phyloP scores from a whole-genome alignment of 1,140 invertebrate genomes.

The Trichogramma pretiosum region DNA sequence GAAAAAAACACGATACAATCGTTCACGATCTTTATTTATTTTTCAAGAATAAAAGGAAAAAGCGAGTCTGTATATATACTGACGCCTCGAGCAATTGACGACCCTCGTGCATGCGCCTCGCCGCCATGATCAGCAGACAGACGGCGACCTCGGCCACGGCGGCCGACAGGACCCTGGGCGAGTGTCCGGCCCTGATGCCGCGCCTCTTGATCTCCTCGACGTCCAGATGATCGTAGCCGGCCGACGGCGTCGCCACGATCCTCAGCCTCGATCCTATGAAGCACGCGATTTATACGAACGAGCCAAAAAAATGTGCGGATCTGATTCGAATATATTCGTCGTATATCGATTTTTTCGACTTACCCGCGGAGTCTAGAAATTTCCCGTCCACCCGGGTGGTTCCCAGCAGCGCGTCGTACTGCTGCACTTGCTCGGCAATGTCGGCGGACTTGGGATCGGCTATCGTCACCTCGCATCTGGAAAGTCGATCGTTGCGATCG shows the following conservation, averaged over 20 bases:
- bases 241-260: conserved; percentile 63
- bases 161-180: conserved; percentile 68
- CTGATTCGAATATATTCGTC: background rate
- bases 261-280: conserved; percentile 54
- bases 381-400: background rate
- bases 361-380: conserved; percentile 9
- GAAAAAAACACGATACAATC: conserved; percentile 1
- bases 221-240: conserved; percentile 71
- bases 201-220: conserved; percentile 54
- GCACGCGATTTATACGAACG: background rate
- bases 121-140: conserved; percentile 62
- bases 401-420: conserved; percentile 7
- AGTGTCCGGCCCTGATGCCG: conserved; percentile 66
- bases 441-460: background rate
- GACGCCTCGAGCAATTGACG: conserved; percentile 56
- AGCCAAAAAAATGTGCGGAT: background rate
- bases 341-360: background rate
- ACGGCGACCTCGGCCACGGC: conserved; percentile 79
- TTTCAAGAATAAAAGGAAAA: background rate
- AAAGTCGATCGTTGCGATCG: background rate
- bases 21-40: background rate
- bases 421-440: background rate
- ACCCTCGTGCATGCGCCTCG: conserved; percentile 67
- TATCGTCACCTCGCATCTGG: conserved; percentile 2
- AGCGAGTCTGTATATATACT: conserved; percentile 3